Base-by-base conservation (phyloP, 2,888 invertebrate genomes). In the Acronicta alni region DNA sequence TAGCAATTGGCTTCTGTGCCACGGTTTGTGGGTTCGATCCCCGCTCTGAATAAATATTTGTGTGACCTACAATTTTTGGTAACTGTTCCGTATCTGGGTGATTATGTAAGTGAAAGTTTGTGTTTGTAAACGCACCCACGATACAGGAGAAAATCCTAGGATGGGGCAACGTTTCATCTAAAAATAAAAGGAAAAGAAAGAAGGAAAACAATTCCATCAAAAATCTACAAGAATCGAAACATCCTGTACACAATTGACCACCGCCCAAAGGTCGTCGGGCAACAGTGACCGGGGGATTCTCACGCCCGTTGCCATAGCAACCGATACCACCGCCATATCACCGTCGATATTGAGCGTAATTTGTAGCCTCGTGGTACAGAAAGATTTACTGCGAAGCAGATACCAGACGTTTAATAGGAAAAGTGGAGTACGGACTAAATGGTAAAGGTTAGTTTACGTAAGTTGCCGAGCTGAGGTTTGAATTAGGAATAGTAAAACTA, bases 281-380 rank as follows among this genome's bases (percentile, higher is more conserved):
- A 75, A 62, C 67, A 66, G 67, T 75, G 77, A 75, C 77, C 79
- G 65, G 46, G 30, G 73, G 82, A 74, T 90, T 91, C 90, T 86
- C 90, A 91, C 89, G 89, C 84, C 71, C 75, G 88, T 89, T 85
- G 79, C 87, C 81, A 86, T 87, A 63, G 88, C 86, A 87, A 88
- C 88, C 82, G 86, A 86, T 85, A 83, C 83, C 74, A 55, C 80
- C 66, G 69, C 75, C 80, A 77, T 87, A 89, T 90, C 88, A 87
- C 84, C 71, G 80, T 73, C 80, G 89, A 88, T 89, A 89, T 88
- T 86, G 86, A 85, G 85, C 87, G 89, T 91, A 90, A 91, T 92
- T 90, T 92, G 91, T 90, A 87, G 89, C 86, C 81, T 88, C 89
- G 89, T 89, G 90, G 83, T 70, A 72, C 63, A 57, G 56, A 42